phyloP scores from a whole-genome alignment of 2,797 vertebrate genomes.

The Dromococcyx pavoninus region DNA sequence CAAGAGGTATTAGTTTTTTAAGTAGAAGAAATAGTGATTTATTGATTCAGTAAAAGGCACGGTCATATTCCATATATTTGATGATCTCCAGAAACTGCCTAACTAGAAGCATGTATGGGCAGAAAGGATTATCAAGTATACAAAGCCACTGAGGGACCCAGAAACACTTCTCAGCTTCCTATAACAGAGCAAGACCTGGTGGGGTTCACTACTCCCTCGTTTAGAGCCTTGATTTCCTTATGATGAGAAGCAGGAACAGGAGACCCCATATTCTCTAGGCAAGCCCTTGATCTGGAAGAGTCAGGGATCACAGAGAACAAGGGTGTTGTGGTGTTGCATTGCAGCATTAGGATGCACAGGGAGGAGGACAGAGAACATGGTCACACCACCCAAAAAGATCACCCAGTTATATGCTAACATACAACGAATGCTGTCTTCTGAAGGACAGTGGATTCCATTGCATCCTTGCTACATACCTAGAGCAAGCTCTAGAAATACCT shows the following conservation, averaged over 20 bases:
- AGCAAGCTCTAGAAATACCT: not conserved
- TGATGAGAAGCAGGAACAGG: not conserved
- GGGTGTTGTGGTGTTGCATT: fast-evolving
- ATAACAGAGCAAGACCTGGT: not conserved
- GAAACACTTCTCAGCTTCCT: not conserved
- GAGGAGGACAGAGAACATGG: not conserved
- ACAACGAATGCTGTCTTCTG: not conserved
- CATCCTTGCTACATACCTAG: not conserved
- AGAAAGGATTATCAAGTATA: not conserved
- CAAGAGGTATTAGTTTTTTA: not conserved
- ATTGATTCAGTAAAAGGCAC: not conserved
- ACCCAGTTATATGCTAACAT: not conserved
- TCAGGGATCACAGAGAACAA: not conserved
- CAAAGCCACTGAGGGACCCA: not conserved
- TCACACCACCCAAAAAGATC: not conserved
- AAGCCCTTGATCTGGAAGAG: not conserved
- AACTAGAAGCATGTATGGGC: not conserved
- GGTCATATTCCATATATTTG: not conserved
- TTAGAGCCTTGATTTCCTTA: not conserved
- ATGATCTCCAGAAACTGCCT: not conserved
- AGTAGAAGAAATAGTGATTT: not conserved
- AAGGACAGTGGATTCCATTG: not conserved
- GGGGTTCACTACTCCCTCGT: not conserved
- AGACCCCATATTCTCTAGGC: not conserved
- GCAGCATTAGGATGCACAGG: fast-evolving